Conservation (phyloP, 2,888 invertebrate species). For the Sinotaia quadrata region DNA sequence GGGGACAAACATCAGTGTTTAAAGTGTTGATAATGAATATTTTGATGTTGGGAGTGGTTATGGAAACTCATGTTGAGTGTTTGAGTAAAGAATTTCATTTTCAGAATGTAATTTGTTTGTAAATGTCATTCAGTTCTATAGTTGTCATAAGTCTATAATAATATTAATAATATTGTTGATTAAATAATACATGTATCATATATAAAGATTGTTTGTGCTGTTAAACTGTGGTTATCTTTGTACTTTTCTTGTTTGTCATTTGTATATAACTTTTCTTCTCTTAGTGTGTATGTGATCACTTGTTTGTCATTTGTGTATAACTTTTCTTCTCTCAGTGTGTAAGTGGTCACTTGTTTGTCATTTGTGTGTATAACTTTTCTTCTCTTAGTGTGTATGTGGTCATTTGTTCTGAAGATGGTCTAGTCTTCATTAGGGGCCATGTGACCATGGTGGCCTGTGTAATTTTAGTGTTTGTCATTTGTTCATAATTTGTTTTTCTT, state of each 20-base stretch:
- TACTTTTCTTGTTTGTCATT: neutral
- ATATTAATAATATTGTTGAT: no score
- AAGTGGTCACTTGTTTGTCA: slow-evolving; percentile 60
- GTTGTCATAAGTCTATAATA: no score
- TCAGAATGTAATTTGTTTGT: no score
- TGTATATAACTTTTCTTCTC: neutral
- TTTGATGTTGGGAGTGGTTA: no score
- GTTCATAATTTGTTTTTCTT: neutral
- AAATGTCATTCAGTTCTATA: no score
- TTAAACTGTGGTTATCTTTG: neutral
- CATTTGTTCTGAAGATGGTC: slow-evolving; percentile 66
- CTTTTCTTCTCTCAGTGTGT: slow-evolving; percentile 30
- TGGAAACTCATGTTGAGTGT: no score
- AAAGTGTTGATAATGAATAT: no score
- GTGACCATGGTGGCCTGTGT: neutral
- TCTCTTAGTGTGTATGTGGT: slow-evolving; percentile 44
- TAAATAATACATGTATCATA: no score
- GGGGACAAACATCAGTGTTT: no score
- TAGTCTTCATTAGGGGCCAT: slow-evolving; percentile 55
- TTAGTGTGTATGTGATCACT: slow-evolving; percentile 50
- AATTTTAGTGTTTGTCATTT: neutral
- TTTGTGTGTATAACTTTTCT: neutral
- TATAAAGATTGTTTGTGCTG: no score
- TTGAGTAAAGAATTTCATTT: no score
- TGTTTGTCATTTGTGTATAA: slow-evolving; percentile 36